phyloP scores from a whole-genome alignment of 2,797 vertebrate genomes.

The Darevskia nairensis region DNA sequence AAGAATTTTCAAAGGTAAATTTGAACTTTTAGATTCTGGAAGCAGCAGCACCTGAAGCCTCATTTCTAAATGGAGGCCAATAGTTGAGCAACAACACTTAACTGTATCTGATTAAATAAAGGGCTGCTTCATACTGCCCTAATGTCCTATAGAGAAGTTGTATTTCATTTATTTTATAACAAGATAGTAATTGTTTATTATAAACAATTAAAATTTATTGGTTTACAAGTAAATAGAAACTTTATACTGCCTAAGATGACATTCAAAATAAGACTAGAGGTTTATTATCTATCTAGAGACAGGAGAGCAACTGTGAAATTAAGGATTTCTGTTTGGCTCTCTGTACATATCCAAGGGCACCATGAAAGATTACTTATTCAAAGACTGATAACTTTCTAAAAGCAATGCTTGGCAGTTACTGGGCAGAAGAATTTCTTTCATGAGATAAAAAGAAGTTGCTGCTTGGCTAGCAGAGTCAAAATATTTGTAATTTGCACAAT shows the following conservation, averaged over 20 bases:
- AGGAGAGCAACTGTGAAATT: background rate
- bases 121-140: background rate
- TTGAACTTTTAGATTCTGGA: slow-evolving; percentile 53
- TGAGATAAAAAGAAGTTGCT: background rate
- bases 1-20: slow-evolving; percentile 42
- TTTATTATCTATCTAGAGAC: background rate
- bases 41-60: slow-evolving; percentile 40
- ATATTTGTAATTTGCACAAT: background rate
- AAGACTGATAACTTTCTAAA: background rate
- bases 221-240: background rate
- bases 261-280: too few species aligned
- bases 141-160: background rate
- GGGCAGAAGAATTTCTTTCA: background rate
- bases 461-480: background rate
- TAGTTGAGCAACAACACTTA: slow-evolving; percentile 61
- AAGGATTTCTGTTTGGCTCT: background rate
- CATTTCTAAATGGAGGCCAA: slow-evolving; percentile 55
- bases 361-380: background rate
- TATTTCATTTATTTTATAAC: background rate
- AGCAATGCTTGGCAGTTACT: background rate
- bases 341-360: background rate
- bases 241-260: background rate
- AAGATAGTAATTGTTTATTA: background rate
- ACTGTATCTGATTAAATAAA: slow-evolving; percentile 41
- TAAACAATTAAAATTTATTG: background rate